Evolutionary conservation across 2,113 vertebrate genomes (phyloP).

Genomic region (Aegithalos caudatus): DNA sequence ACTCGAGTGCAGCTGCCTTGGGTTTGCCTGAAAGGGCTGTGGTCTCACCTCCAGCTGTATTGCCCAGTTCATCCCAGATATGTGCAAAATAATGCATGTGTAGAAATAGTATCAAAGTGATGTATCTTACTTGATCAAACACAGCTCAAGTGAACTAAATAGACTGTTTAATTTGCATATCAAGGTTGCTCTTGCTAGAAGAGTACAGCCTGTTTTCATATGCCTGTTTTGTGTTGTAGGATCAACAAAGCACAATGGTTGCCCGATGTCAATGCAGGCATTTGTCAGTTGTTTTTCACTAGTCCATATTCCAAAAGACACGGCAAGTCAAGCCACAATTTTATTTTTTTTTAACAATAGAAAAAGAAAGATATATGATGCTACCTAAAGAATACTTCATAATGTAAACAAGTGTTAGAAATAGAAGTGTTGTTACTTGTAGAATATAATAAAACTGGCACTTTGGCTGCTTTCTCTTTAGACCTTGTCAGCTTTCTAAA

Average conservation of each 20-base stretch:
- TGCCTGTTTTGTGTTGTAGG: background rate
- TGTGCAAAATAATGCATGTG: background rate
- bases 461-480: background rate
- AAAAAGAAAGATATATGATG: background rate
- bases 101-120: background rate
- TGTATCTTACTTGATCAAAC: background rate
- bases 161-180: background rate
- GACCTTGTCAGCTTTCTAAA: background rate
- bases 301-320: background rate
- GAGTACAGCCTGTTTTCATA: background rate
- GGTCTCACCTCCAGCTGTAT: background rate
- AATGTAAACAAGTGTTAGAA: background rate
- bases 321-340: background rate
- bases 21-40: background rate
- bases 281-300: background rate
- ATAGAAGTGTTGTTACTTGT: background rate
- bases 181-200: background rate
- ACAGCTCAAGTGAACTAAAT: background rate
- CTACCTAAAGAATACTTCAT: background rate
- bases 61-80: background rate
- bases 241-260: background rate
- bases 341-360: background rate
- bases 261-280: background rate
- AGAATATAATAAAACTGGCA: background rate
- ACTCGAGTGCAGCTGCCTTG: background rate